Evolutionary conservation across 2,888 invertebrate species (phyloP).

Genomic region (Epistrophella euchroma): DNA sequence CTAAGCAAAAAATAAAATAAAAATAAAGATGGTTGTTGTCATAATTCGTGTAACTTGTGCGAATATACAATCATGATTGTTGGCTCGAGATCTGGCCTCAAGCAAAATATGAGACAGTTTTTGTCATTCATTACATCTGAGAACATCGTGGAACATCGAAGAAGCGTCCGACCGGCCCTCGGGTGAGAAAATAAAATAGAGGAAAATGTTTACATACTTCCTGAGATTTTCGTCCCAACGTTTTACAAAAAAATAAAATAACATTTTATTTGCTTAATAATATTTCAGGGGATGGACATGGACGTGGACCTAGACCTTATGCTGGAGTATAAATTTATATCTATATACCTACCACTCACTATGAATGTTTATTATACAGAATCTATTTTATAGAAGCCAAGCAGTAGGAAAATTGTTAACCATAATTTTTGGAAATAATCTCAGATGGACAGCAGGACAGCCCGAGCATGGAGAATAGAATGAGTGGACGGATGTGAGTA

Average conservation of each 20-base stretch:
- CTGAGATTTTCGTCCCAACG: slow-evolving; percentile 38
- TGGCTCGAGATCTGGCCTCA: slow-evolving; percentile 32
- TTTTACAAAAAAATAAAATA: slow-evolving; percentile 7
- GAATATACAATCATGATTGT: slow-evolving; percentile 33
- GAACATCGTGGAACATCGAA: slow-evolving; percentile 54
- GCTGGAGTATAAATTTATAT: slow-evolving; percentile 17
- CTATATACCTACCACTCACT: not conserved
- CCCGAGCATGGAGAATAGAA: not conserved
- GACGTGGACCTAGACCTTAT: not conserved
- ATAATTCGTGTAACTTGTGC: slow-evolving; percentile 29
- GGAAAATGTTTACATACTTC: slow-evolving; percentile 28
- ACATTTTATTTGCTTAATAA: slow-evolving; percentile 63
- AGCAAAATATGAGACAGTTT: slow-evolving; percentile 47
- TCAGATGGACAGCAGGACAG: slow-evolving; percentile 4
- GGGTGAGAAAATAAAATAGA: slow-evolving; percentile 37
- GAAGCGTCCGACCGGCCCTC: slow-evolving; percentile 44
- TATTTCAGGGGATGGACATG: slow-evolving; percentile 36
- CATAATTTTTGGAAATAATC: slow-evolving; percentile 43
- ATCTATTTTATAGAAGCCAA: not conserved
- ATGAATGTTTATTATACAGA: not conserved
- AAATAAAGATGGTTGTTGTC: slow-evolving; percentile 13
- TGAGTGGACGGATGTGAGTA: slow-evolving; percentile 6
- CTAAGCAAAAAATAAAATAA: not conserved
- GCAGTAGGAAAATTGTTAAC: slow-evolving; percentile 10
- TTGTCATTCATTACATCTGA: slow-evolving; percentile 52